phyloP scores from a whole-genome alignment of 2,113 vertebrate species.

The Hepsetus odoe region DNA sequence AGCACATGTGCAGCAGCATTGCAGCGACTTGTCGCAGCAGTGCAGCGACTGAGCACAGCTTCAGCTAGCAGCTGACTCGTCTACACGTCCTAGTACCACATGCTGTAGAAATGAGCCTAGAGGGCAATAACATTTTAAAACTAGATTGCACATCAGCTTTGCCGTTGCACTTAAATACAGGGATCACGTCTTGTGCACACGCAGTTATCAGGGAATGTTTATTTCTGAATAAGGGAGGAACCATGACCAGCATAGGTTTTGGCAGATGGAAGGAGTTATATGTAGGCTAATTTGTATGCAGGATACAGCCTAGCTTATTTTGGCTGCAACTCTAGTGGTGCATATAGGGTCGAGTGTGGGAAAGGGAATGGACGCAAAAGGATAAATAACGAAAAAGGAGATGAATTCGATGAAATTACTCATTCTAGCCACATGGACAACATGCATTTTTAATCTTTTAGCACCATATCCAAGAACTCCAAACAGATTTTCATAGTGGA shows the following conservation, averaged over 20 bases:
- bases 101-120: neutral
- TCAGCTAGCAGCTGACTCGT: too few relatives aligned
- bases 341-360: neutral
- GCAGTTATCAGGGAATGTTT: neutral
- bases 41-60: neutral
- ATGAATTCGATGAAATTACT: neutral
- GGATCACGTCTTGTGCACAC: neutral
- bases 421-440: neutral
- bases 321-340: neutral
- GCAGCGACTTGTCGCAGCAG: slow-evolving; percentile 36
- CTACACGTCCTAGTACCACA: too few relatives aligned
- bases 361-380: neutral
- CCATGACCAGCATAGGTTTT: neutral
- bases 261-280: neutral
- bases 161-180: neutral
- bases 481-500: neutral
- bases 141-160: too few relatives aligned
- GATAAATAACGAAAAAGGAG: neutral
- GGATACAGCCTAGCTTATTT: neutral
- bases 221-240: neutral
- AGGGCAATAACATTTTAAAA: neutral
- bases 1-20: slow-evolving; percentile 47
- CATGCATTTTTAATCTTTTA: neutral
- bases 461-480: neutral
- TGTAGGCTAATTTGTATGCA: neutral